Evolutionary conservation across 2,113 vertebrate genomes (phyloP).

Genomic region (Sceloporus undulatus): DNA sequence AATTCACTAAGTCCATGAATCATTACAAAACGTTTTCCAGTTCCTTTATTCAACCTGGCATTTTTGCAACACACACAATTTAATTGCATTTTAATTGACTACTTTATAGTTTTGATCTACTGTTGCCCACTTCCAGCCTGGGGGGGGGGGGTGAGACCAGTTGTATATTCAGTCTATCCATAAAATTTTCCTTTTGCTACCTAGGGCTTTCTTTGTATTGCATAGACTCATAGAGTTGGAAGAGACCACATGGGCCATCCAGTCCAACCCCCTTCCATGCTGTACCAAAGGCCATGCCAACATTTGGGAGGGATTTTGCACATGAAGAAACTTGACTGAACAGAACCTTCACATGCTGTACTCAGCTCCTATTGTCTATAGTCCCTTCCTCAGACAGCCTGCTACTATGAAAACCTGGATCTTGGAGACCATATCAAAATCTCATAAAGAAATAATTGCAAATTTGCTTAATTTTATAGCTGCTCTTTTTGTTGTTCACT

Average conservation of each 20-base stretch:
- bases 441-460: background rate
- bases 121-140: background rate
- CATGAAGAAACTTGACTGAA: background rate
- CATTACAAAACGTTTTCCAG: background rate
- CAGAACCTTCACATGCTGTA: background rate
- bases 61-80: background rate
- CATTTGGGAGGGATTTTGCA: background rate
- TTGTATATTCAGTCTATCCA: background rate
- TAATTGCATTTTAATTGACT: constrained; percentile 25
- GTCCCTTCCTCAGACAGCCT: background rate
- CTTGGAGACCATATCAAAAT: background rate
- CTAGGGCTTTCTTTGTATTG: background rate
- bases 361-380: background rate
- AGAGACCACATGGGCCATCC: no score
- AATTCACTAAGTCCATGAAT: background rate
- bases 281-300: background rate
- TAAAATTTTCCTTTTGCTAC: background rate
- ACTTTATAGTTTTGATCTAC: background rate
- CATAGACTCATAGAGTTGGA: no score
- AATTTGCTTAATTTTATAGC: background rate
- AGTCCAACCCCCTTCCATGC: no score
- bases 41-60: constrained; percentile 8
- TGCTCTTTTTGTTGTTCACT: no score
- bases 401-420: background rate
- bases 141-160: background rate